phyloP scores from a whole-genome alignment of 2,888 invertebrate species.

The Volucella zonaria region DNA sequence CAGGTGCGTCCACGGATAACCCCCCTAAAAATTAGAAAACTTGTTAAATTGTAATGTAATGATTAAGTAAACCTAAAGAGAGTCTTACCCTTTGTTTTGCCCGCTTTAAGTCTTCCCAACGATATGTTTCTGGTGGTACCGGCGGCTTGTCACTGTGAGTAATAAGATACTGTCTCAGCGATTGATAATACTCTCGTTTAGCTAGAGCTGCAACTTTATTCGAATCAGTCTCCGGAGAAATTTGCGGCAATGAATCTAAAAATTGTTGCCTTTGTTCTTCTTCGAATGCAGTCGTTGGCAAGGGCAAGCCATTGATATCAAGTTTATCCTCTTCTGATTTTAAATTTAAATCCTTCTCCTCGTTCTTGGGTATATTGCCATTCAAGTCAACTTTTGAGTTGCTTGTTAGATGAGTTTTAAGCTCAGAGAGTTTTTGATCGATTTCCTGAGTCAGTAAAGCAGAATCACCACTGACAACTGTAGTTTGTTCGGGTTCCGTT shows the following conservation, averaged over 20 bases:
- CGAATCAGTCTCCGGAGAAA: constrained; percentile 77
- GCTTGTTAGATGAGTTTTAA: constrained; percentile 38
- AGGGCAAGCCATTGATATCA: constrained; percentile 77
- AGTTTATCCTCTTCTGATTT: constrained; percentile 18
- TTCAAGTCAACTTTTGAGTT: constrained; percentile 55
- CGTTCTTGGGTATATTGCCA: constrained; percentile 48
- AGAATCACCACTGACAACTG: constrained; percentile 20
- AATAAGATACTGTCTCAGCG: constrained; percentile 80
- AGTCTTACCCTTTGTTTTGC: constrained; percentile 84
- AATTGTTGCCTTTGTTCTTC: constrained; percentile 80
- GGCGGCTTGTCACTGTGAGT: constrained; percentile 84
- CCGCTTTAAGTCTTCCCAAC: constrained; percentile 91
- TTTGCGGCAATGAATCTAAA: constrained; percentile 80
- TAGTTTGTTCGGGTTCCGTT: constrained; percentile 12
- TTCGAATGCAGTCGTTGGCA: constrained; percentile 79
- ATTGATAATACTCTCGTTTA: constrained; percentile 81
- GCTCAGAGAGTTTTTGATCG: constrained; percentile 62
- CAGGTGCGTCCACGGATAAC: constrained; percentile 92
- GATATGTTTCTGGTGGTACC: constrained; percentile 89
- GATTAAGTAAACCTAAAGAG: no score
- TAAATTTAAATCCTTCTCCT: neutral
- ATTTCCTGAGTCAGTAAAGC: constrained; percentile 61
- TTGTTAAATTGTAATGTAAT: no score
- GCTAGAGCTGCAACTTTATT: constrained; percentile 79
- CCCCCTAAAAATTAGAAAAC: constrained; percentile 83